These are phyloP conservation scores for Brachyistius frenatus DNA, from an alignment of 2,113 vertebrate species.

Conservation along the genomic window DNA sequence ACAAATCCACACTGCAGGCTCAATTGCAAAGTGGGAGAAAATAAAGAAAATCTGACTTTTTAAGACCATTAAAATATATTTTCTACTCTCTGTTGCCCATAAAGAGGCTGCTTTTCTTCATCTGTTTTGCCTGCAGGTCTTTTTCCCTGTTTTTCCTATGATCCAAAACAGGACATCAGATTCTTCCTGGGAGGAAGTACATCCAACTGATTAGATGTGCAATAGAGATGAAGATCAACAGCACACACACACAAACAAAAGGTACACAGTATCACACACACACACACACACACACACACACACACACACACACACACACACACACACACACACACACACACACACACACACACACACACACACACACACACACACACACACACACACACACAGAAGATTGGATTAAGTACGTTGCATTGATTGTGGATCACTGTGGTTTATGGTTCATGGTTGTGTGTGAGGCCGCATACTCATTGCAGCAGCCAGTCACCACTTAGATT, in stretches of 20 bases:
- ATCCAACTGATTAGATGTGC: conserved; percentile 61
- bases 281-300: conserved; percentile 5
- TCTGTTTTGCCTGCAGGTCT: conserved; percentile 18
- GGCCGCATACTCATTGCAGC: conserved; percentile 46
- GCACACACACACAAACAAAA: conserved; percentile 9
- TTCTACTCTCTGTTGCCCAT: not conserved
- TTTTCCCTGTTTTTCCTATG: conserved; percentile 52
- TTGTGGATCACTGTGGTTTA: conserved; percentile 40
- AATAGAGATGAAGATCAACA: conserved; percentile 50
- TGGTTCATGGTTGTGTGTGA: conserved; percentile 11
- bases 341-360: conserved; percentile 1
- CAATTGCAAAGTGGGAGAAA: not conserved
- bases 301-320: conserved; percentile 20
- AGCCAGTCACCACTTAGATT: conserved; percentile 67
- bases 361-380: conserved; percentile 24
- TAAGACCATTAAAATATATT: not conserved
- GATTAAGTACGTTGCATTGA: conserved; percentile 61
- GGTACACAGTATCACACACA: not conserved
- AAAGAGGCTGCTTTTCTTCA: not conserved
- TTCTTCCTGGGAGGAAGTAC: conserved; percentile 64
- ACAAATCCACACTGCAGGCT: not conserved
- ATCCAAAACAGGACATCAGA: conserved; percentile 71
- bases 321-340: not conserved
- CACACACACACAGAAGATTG: not conserved
- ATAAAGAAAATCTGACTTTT: not conserved